Base-by-base conservation (phyloP, 2,888 invertebrate genomes). In the Ecdyonurus torrentis region DNA sequence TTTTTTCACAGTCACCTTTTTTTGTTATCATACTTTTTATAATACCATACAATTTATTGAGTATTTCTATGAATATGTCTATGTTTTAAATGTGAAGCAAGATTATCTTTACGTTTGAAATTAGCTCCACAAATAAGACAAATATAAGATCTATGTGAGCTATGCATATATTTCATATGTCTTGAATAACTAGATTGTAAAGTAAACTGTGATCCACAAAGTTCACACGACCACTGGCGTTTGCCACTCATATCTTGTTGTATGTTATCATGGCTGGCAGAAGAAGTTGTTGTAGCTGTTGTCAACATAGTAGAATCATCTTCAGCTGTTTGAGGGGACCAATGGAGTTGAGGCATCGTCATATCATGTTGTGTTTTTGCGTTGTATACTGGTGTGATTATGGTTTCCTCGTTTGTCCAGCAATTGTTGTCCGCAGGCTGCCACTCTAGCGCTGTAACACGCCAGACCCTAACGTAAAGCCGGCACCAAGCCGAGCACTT, bases 141-240 rank as follows among this genome's bases (percentile, higher is more conserved):
- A 58, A 63, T 58, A 59, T 59, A 63, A 52, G 59, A 59, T 25
- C 59, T 59, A 59, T 63, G 63, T 25, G 63, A 58, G 25, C 63
- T 59, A 50, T 63, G 63, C 63, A 63, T 59, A 22, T 63, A 63
- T 59, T 63, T 63, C 52, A 63, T 63, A 58, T 63, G 63, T 20
- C 63, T 55, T 52, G 59, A 59, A 58, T 63, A 63, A 59, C 59
- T 63, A 19, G 63, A 63, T 24, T 58, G 59, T 20, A 59, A 58
- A 23, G 63, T 63, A 59, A 63, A 63, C 59, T 63, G 63, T 20
- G 59, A 59, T 19, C 63, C 63, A 53, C 63, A 63, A 52, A 59
- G 52, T 58, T 63, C 63, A 52, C 63, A 63, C 37, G 55, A n/a
- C 55, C 55, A 55, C n/a, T 55, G n/a, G 15, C 22, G 55, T 20